A percentile compares a stretch with the other conserved stretches of the same genome.
phyloP scores from a whole-genome alignment of 2,113 vertebrate species.

The Diadophis punctatus region DNA sequence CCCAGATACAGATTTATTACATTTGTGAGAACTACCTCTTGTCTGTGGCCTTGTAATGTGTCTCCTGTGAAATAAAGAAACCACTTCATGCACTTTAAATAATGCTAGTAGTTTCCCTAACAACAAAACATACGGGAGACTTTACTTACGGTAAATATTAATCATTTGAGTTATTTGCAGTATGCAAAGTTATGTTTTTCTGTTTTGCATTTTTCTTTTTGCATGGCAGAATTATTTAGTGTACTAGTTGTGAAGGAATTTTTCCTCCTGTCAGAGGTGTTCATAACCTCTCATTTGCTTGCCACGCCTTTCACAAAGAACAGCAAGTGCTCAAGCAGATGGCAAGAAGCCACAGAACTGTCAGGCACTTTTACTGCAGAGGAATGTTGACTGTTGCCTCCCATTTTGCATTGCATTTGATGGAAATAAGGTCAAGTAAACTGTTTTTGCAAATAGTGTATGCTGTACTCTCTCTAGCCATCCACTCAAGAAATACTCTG shows the following conservation, averaged over 20 bases:
- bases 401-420: rapidly evolving
- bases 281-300: constrained; percentile 32
- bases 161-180: not conserved
- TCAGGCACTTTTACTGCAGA: not conserved
- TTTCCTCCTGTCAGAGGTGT: constrained; percentile 34
- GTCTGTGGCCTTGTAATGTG: constrained; percentile 5
- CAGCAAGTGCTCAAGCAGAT: not conserved
- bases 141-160: constrained; percentile 16
- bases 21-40: not conserved
- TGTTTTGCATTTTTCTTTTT: not conserved
- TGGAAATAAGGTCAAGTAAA: not conserved
- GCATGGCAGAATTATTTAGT: constrained; percentile 10
- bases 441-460: rapidly evolving
- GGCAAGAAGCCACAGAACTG: not conserved
- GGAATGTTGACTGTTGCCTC: not conserved
- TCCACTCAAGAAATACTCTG: not conserved
- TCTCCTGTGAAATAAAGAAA: constrained; percentile 44
- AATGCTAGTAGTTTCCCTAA: constrained; percentile 20
- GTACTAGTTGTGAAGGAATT: not conserved
- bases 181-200: not conserved
- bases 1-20: not conserved
- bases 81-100: constrained; percentile 28
- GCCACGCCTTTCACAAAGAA: not conserved
- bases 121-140: constrained; percentile 8
- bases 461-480: rapidly evolving